A percentile compares a stretch with the other conserved stretches of the same genome.
These are phyloP conservation scores for Bombus picipes DNA, from an alignment of 1,140 invertebrate species.

Conservation along the genomic window DNA sequence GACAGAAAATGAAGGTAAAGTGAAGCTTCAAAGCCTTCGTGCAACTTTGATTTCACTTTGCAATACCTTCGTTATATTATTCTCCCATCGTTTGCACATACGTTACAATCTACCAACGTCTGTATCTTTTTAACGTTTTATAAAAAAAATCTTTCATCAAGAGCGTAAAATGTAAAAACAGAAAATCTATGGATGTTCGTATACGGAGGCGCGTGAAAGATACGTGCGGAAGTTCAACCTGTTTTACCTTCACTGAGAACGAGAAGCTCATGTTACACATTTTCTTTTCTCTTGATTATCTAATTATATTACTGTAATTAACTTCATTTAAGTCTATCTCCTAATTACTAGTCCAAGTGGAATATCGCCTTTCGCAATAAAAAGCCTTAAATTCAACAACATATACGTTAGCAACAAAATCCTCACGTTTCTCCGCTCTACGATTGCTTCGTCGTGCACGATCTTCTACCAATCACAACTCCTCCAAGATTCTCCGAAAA, in stretches of 20 bases:
- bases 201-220: not conserved
- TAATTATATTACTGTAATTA: not conserved
- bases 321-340: not conserved
- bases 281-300: too few species aligned
- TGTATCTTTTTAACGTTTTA: not conserved
- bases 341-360: too few species aligned
- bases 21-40: not conserved
- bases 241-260: too few species aligned
- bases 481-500: not conserved
- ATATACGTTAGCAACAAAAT: not conserved
- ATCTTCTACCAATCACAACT: not conserved
- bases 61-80: too few species aligned
- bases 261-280: too few species aligned
- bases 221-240: not conserved
- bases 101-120: not conserved
- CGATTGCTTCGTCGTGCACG: fast-evolving
- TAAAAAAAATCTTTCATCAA: not conserved
- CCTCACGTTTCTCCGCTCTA: not conserved
- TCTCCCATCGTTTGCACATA: too few species aligned
- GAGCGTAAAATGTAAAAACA: not conserved
- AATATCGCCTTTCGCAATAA: too few species aligned
- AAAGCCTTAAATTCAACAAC: not conserved
- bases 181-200: not conserved
- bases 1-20: not conserved
- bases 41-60: too few species aligned